Evolutionary conservation across 2,888 invertebrate species (phyloP).

Genomic region (Iselma pallidipennis): DNA sequence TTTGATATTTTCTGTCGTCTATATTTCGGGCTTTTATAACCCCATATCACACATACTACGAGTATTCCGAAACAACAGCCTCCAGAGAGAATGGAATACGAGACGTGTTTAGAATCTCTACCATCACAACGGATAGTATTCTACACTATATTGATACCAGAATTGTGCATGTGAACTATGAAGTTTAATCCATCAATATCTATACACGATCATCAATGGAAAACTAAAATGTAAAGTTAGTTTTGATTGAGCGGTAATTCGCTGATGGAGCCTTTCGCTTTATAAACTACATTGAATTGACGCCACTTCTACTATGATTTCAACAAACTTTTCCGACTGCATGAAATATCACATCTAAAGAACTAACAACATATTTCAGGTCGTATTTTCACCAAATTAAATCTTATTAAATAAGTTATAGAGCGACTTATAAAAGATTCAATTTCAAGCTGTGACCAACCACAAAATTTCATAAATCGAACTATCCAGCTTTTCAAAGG

Average conservation of each 20-base stretch:
- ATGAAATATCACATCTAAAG: too few species aligned
- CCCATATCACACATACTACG: conserved; percentile 41
- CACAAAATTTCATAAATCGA: background rate
- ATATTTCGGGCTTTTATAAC: conserved; percentile 42
- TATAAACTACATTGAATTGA: background rate
- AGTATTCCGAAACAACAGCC: conserved; percentile 44
- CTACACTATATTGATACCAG: conserved; percentile 9
- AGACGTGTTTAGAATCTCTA: conserved; percentile 36
- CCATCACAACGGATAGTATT: background rate
- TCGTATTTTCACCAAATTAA: background rate
- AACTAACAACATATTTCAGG: background rate
- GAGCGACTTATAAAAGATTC: background rate
- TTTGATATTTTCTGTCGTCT: conserved; percentile 35
- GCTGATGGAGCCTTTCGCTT: background rate
- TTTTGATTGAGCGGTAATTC: background rate
- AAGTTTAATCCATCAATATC: conserved; percentile 38
- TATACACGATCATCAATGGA: conserved; percentile 22
- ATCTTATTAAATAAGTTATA: background rate
- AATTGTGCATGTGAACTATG: conserved; percentile 17
- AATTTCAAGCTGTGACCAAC: background rate
- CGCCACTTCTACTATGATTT: background rate
- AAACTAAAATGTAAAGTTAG: background rate
- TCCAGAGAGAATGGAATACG: conserved; percentile 36
- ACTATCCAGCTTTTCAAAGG: too few species aligned
- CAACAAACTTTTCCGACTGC: background rate